Evolutionary conservation across 2,888 invertebrate genomes (phyloP), one percentile per base, ranked within the genome.

Genomic region (Stomorhina lunata): DNA sequence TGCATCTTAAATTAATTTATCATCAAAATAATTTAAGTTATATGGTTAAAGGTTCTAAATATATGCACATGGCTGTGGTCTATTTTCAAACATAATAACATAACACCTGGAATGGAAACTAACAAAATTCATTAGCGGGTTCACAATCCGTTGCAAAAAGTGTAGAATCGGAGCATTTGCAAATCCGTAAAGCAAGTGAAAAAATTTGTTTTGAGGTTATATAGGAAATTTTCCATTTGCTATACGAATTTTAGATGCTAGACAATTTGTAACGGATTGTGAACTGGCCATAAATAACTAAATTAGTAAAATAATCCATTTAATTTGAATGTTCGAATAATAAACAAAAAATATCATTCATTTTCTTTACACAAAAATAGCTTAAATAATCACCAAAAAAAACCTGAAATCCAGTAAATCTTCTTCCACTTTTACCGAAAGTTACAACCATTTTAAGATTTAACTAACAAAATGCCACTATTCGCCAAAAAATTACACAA

Each of bases 401-500:
- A n/a, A 17, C 15, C 10, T 12, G 25, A 27, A 12, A 43, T 0
- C n/a, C 29, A 12, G 1, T 12, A 20, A 25, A 40, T 40, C 10
- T 45, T 32, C 25, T 10, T 27, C 15, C 55, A 32, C 55, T 15
- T 9, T 20, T 2, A 17, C n/a, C 12, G n/a, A 17, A 37, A 48
- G 32, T 17, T 59, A n/a, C 10, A 32, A 57, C 50, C 10, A 12
- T 17, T 40, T 6, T 25, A 25, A 5, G 61, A 22, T 7, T 2
- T 5, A 57, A 43, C 25, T 53, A 25, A 76, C 48, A 69, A 63
- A 80, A 88, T 88, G 88, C 88, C 88, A 85, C 84, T 88, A 61
- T 88, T 88, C 84, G 81, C 88, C 72, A 88, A 86, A 85, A 88
- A 88, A 85, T 76, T 85, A 43, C 85, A 84, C 75, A 85, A 87